phyloP scores from a whole-genome alignment of 1,140 invertebrate genomes.

The Dolichoris vasculosae region DNA sequence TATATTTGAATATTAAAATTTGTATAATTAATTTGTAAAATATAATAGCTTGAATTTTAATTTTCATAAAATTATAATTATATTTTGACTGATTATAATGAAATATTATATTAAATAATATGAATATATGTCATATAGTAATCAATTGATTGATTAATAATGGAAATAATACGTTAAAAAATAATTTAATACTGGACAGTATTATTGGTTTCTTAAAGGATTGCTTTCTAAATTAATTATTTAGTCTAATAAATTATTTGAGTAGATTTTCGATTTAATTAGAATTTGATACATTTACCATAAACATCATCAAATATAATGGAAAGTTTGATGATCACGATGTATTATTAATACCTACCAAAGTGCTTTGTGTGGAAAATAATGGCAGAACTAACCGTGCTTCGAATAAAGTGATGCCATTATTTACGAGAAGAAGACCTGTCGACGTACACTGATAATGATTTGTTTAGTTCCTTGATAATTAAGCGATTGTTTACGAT shows the following conservation, averaged over 20 bases:
- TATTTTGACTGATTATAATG: background rate
- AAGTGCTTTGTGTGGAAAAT: slow-evolving; percentile 21
- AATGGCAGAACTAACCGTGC: background rate
- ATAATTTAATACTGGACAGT: too few species aligned
- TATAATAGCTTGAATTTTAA: background rate
- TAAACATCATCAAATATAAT: background rate
- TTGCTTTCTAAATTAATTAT: background rate
- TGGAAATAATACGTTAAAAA: background rate
- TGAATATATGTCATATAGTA: background rate
- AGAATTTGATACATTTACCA: background rate
- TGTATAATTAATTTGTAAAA: background rate
- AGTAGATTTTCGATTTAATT: background rate
- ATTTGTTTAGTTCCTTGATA: background rate
- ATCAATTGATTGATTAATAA: background rate
- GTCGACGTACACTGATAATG: background rate
- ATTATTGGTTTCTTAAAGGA: background rate
- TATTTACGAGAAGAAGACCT: background rate
- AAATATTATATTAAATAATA: background rate
- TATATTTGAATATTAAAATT: background rate
- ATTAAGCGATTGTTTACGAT: background rate
- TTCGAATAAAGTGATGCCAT: background rate
- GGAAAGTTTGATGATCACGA: slow-evolving; percentile 16
- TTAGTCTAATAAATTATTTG: background rate
- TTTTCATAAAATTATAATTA: background rate
- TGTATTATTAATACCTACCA: background rate